These are phyloP conservation scores for Gobio gobio DNA, from an alignment of 2,113 vertebrate species.

Conservation along the genomic window DNA sequence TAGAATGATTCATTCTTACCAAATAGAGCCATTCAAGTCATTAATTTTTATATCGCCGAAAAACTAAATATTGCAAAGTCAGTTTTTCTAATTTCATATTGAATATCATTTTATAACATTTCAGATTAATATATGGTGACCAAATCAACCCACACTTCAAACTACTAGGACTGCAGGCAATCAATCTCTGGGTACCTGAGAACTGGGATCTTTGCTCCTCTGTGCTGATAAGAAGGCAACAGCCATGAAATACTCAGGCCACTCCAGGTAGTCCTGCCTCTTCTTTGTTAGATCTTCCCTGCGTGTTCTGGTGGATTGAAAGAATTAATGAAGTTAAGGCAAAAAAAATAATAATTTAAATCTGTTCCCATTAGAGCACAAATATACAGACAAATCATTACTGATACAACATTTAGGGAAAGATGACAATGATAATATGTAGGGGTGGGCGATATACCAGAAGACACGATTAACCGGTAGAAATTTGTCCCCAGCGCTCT, in stretches of 20 bases:
- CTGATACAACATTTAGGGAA: neutral
- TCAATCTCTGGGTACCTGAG: constrained; percentile 79
- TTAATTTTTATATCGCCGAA: too few relatives aligned
- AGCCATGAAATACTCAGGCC: constrained; percentile 98
- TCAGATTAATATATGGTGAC: neutral
- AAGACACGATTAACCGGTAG: too few relatives aligned
- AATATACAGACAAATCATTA: neutral
- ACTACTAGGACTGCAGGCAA: neutral
- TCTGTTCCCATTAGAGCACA: neutral
- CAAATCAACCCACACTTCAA: neutral
- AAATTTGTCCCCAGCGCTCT: too few relatives aligned
- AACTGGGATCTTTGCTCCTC: constrained; percentile 96
- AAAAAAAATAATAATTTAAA: neutral
- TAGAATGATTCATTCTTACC: too few relatives aligned
- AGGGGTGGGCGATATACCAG: too few relatives aligned
- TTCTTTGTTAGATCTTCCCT: constrained; percentile 70
- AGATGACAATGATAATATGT: neutral
- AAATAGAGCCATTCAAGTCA: too few relatives aligned
- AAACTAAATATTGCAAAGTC: too few relatives aligned
- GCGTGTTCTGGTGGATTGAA: neutral
- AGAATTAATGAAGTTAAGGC: neutral
- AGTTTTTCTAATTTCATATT: neutral
- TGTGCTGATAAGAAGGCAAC: constrained; percentile 97
- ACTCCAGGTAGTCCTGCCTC: constrained; percentile 92
- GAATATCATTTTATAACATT: neutral